These are phyloP conservation scores for Lydus trimaculatus DNA, from an alignment of 2,888 invertebrate species.

Conservation along the genomic window DNA sequence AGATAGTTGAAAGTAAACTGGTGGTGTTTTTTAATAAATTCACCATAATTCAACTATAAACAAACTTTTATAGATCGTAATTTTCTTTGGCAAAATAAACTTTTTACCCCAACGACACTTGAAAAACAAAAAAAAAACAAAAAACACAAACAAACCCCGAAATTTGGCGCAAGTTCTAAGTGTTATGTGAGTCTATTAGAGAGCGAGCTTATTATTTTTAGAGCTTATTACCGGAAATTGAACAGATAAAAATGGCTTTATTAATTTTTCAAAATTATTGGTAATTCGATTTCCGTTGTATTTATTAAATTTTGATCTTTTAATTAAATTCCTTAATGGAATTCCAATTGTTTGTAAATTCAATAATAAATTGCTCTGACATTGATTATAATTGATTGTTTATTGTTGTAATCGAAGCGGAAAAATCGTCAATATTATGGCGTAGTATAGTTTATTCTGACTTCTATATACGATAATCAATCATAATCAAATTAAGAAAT, in stretches of 20 bases:
- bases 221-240: too few relatives aligned
- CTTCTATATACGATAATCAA: not conserved
- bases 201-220: too few relatives aligned
- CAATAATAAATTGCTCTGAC: not conserved
- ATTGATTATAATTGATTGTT: conserved; percentile 6
- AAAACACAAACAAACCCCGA: too few relatives aligned
- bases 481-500: not conserved
- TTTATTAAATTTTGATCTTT: not conserved
- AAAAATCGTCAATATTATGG: not conserved
- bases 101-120: not conserved
- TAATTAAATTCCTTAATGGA: not conserved
- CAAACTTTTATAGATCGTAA: conserved; percentile 1
- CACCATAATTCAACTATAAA: not conserved
- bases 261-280: too few relatives aligned
- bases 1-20: not conserved
- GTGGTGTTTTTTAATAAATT: not conserved
- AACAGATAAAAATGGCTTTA: too few relatives aligned
- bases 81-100: not conserved
- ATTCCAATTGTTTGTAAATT: not conserved
- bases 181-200: too few relatives aligned
- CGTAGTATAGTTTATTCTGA: not conserved
- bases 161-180: too few relatives aligned
- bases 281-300: not conserved
- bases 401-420: not conserved
- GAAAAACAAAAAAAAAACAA: too few relatives aligned